Evolutionary conservation across 2,888 invertebrate species (phyloP), one percentile per base, ranked within the genome.

Genomic region (Taenaris catops): DNA sequence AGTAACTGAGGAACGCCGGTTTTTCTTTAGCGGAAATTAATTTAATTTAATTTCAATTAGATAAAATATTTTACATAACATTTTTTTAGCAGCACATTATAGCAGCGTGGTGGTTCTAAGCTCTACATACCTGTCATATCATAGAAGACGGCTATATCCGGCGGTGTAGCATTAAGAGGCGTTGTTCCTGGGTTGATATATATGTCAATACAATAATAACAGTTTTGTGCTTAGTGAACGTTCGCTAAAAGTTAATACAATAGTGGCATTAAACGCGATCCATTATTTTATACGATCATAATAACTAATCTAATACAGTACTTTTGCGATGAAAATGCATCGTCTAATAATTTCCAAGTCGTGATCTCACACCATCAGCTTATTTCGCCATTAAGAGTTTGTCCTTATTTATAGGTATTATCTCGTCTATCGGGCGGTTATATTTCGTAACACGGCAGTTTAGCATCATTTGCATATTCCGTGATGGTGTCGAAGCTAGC

Each of bases 321-420:
- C 67, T 74, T 74, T 66, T 65, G 64, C 60, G 55, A 56, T 58
- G 66, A 54, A 64, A 69, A 75, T 70, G 63, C 58, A 68, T 63
- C 56, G 61, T 53, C 48, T 50, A 48, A 53, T 53, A 74, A 73
- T 73, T 75, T 71, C 56, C 60, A 58, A 78, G 66, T 79, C 80
- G 80, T 79, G 75, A 78, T 78, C 73, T 75, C 63, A 56, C 56
- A 66, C 56, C 73, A 74, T 75, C 73, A 74, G 68, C 72, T 69
- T 78, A 75, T 72, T 78, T 73, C 66, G 61, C 65, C 68, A 72
- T 69, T 76, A 76, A 75, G 69, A 71, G 73, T 69, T 59, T 65
- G 76, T 73, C 73, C 76, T 76, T 79, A 80, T 81, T 81, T 78
- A 74, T 72, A 67, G 70, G 67, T 72, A 75, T 74, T 75, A 79